Base-by-base conservation (phyloP, 2,888 invertebrate genomes). In the Allygus modestus region DNA sequence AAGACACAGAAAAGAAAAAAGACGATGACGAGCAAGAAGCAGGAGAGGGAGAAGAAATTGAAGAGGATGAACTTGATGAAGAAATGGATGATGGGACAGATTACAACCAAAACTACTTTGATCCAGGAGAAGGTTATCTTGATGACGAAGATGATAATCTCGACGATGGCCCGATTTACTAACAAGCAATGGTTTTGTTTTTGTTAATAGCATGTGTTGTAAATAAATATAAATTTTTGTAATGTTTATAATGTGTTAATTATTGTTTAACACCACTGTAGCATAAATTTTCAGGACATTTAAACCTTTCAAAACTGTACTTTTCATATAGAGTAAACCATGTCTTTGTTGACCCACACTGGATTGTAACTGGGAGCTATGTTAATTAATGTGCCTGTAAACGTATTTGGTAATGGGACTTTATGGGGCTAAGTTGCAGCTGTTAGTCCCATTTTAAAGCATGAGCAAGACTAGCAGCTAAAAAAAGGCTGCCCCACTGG, bases 81-180 rank as follows among this genome's bases (percentile, higher is more conserved):
- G 97, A 97, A 90, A 94, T 96, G 93, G 97, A 97, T 89, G 96
- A 96, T 89, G 97, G 97, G 26, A 97, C 96, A 28, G 97, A 97
- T 90, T 97, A 97, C 89, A 95, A 95, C 0, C 96, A 96, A 88
- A 96, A 95, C 89, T 97, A 96, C 89, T 97, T 97, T 90, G 97
- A 97, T 89, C 96, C 97, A 90, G 97, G 97, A 0, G 97, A 97
- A 90, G 94, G 93, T 41, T 96, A 95, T 83, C 81, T 89, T 89
- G 96, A 96, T 89, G 96, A 97, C 85, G 97, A 97, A 88, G 97
- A 97, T 89, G 97, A 97, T 88, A 96, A 95, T 89, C 91, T 96
- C 86, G 96, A 96, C 89, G 96, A 96, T 91, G 96, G 96, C 17
- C 96, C 96, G 75, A 93, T 95, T 85, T 96, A 96, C 91, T 95